Base-by-base conservation (phyloP, 2,113 vertebrate species). In the Plecotus auritus region DNA sequence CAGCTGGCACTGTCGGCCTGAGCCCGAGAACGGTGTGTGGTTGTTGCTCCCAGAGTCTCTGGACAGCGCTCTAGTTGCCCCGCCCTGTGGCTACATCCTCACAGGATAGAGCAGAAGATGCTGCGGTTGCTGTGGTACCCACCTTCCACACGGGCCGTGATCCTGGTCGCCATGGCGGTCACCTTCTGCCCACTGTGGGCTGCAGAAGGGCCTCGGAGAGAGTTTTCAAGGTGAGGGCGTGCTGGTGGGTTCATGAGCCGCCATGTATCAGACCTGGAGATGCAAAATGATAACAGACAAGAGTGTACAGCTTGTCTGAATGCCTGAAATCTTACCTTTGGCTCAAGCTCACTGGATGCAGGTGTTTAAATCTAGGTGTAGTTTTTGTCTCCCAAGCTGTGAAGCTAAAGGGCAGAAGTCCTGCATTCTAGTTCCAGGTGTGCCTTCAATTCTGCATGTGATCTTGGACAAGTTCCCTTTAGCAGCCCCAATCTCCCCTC, bases 101-200 rank as follows among this genome's bases (percentile, higher is more conserved):
- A 99, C 45, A 99, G 97, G 84, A 99, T 98, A 78, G 98, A 98
- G 97, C 99, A 99, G 97, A 99, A 99, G 98, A 99, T 98, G 96
- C 98, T 99, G 88, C 98, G 96, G 0, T 98, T 99, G 86, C 96
- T 98, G 92, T 99, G 99, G 98, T 99, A 99, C 66, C 99, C 99
- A 4, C 98, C 98, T 40, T 99, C 99, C 81, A 99, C 98, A 1
- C 98, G 99, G 85, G 99, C 98, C 5, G 99, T 98, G 93, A 99
- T 99, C 95, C 99, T 98, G 95, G 97, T 99, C 0, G 98, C 99
- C 98, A 99, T 97, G 80, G 98, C 98, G 70, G 98, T 97, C 85
- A 98, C 98, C 66, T 98, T 98, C 59, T 98, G 97, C 28, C 98
- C 98, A 51, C 97, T 97, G 51, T 98, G 98, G 0, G 77, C 97